phyloP scores from a whole-genome alignment of 2,113 vertebrate species.

The Actenoides lindsayi region DNA sequence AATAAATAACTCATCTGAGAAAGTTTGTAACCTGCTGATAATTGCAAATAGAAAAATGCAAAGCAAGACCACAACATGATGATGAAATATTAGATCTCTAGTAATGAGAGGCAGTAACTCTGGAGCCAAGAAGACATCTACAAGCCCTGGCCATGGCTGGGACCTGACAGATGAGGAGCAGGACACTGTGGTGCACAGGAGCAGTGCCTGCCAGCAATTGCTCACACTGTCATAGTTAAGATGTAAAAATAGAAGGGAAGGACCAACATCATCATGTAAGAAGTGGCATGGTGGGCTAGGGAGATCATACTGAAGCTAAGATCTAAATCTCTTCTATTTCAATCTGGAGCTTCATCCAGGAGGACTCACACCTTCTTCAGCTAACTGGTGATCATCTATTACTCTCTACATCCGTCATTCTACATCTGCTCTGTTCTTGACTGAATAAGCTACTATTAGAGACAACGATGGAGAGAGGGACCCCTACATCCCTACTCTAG shows the following conservation, averaged over 20 bases:
- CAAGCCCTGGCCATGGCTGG: not conserved
- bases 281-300: not conserved
- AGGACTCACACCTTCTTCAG: not conserved
- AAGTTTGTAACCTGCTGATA: not conserved
- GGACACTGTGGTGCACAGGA: not conserved
- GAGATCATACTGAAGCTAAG: not conserved
- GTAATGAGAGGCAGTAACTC: not conserved
- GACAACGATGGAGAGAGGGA: not conserved
- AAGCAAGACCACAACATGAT: fast-evolving
- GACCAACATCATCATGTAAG: not conserved
- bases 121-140: not conserved
- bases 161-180: not conserved
- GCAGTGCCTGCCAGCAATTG: fast-evolving
- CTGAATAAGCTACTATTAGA: not conserved
- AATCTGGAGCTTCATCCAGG: not conserved
- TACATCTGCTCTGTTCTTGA: not conserved
- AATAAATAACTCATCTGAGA: not conserved
- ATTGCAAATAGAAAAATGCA: not conserved
- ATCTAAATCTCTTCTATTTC: not conserved
- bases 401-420: not conserved
- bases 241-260: not conserved
- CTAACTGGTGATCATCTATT: not conserved
- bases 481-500: not conserved
- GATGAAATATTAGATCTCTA: not conserved
- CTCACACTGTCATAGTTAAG: not conserved